Conservation (phyloP, 1,140 invertebrate species). For the Heliconius eleuchia region DNA sequence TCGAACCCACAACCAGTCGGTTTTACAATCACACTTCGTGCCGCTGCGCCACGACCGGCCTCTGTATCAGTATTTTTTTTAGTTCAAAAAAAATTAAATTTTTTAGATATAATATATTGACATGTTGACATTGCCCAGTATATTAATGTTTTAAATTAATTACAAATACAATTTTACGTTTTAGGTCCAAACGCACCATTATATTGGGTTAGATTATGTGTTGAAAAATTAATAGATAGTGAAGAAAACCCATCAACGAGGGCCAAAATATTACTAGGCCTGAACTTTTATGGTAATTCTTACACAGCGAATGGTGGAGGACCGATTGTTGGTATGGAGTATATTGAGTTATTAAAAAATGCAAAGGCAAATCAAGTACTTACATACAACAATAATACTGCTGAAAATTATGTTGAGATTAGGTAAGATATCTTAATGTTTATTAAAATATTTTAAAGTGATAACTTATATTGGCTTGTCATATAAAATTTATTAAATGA, state of each 20-base stretch:
- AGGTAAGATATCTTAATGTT: slow-evolving; percentile 84
- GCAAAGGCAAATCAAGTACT: slow-evolving; percentile 86
- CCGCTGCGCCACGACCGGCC: too few relatives aligned
- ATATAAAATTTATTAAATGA: too few relatives aligned
- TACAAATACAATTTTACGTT: slow-evolving; percentile 27
- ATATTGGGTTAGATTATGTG: slow-evolving; percentile 90
- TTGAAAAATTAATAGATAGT: slow-evolving; percentile 87
- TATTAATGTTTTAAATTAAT: not conserved
- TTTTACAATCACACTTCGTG: too few relatives aligned
- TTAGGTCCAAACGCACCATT: slow-evolving; percentile 92
- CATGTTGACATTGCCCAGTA: too few relatives aligned
- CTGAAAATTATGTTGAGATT: slow-evolving; percentile 93
- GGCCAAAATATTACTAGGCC: slow-evolving; percentile 91
- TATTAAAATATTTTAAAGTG: slow-evolving; percentile 2
- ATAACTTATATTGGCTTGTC: too few relatives aligned
- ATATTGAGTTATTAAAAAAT: slow-evolving; percentile 86
- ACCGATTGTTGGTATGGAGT: slow-evolving; percentile 90
- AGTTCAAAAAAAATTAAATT: too few relatives aligned
- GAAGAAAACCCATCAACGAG: slow-evolving; percentile 81
- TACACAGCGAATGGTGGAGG: slow-evolving; percentile 89
- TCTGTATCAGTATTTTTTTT: too few relatives aligned
- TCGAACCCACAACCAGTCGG: too few relatives aligned
- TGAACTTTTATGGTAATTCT: slow-evolving; percentile 97
- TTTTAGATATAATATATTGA: too few relatives aligned
- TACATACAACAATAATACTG: slow-evolving; percentile 88